A percentile compares a stretch with the other conserved stretches of the same genome.
Evolutionary conservation across 2,113 vertebrate genomes (phyloP).

Genomic region (Isurus oxyrinchus): DNA sequence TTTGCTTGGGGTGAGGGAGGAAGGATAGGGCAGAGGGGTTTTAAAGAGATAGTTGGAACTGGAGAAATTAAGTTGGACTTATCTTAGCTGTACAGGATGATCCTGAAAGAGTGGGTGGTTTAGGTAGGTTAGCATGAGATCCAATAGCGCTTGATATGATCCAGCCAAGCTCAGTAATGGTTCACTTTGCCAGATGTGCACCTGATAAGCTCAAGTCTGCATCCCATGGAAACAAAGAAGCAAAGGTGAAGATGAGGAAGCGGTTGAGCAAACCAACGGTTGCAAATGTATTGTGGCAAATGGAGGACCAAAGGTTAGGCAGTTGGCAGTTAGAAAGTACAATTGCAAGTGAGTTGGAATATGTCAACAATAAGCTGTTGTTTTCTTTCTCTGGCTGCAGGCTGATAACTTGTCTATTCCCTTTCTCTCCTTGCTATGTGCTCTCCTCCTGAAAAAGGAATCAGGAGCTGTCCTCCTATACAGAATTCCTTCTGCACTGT

Average conservation of each 20-base stretch:
- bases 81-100: neutral
- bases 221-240: neutral
- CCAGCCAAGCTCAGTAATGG: neutral
- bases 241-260: neutral
- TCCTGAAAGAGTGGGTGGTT: neutral
- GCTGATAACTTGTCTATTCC: neutral
- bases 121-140: neutral
- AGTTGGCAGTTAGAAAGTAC: no score
- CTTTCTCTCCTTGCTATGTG: neutral
- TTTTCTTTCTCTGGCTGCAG: no score
- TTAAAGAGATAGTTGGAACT: neutral
- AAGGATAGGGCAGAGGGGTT: neutral
- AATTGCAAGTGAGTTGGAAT: no score
- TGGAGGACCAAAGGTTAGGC: no score
- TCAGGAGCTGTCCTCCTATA: neutral
- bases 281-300: no score
- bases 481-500: neutral
- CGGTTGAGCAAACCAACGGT: neutral
- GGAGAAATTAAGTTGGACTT: neutral
- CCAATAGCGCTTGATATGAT: neutral
- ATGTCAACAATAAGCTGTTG: no score
- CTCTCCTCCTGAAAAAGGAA: neutral
- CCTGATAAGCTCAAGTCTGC: neutral
- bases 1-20: neutral
- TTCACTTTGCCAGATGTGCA: neutral